Evolutionary conservation across 2,113 vertebrate species (phyloP).

Genomic region (Acinonyx jubatus): DNA sequence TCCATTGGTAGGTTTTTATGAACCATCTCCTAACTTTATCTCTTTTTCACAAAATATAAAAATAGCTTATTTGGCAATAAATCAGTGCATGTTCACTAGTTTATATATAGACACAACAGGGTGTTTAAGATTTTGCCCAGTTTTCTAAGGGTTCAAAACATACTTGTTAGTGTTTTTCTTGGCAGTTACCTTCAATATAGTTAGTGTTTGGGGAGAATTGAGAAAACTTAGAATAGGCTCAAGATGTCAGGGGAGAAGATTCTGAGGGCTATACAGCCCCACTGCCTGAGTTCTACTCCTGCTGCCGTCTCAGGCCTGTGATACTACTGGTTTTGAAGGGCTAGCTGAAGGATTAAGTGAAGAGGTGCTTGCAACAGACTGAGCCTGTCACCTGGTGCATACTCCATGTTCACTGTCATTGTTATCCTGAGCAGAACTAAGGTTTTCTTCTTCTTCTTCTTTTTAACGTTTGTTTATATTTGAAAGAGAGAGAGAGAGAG

Average conservation of each 20-base stretch:
- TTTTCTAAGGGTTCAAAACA: not conserved
- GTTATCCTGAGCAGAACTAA: not conserved
- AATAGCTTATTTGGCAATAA: not conserved
- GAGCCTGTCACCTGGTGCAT: not conserved
- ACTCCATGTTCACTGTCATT: not conserved
- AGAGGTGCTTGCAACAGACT: not conserved
- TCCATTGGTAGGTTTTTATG: not conserved
- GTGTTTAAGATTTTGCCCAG: not conserved
- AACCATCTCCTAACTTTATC: not conserved
- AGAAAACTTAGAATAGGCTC: not conserved
- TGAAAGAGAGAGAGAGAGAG: too few relatives aligned
- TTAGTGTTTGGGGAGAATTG: not conserved
- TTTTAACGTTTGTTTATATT: too few relatives aligned
- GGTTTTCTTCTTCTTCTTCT: not conserved
- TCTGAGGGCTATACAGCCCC: not conserved
- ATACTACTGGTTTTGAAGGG: not conserved
- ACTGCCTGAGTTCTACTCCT: not conserved
- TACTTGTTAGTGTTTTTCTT: not conserved
- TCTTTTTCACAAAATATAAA: slow-evolving; percentile 20
- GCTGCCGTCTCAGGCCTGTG: not conserved
- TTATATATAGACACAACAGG: slow-evolving; percentile 15
- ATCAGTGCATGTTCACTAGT: not conserved
- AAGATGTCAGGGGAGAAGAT: not conserved
- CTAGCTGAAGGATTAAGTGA: not conserved
- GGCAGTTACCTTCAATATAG: not conserved